Evolutionary conservation across 2,113 vertebrate species (phyloP).

Genomic region (Epinephelus fuscoguttatus): DNA sequence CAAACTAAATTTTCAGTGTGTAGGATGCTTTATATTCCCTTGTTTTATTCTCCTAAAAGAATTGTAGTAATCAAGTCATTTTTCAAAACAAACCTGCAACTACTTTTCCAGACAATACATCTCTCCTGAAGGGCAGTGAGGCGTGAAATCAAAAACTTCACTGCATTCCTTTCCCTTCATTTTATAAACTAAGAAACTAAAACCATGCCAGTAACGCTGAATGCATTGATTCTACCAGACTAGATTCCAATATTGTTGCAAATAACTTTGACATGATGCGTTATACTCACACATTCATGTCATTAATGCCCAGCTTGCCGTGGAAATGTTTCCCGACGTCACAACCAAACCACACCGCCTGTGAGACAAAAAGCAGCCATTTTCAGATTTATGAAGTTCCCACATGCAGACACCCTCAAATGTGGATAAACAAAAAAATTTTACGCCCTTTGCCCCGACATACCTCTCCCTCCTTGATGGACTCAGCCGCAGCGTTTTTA

Average conservation of each 20-base stretch:
- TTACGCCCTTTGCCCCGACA: background rate
- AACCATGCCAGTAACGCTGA: background rate
- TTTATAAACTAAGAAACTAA: background rate
- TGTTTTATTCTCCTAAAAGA: background rate
- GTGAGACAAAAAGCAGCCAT: background rate
- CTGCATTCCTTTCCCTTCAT: background rate
- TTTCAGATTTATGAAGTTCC: background rate
- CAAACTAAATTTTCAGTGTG: background rate
- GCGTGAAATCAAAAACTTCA: background rate
- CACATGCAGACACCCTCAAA: background rate
- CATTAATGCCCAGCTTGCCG: constrained; percentile 96
- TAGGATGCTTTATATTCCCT: background rate
- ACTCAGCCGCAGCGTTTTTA: constrained; percentile 91
- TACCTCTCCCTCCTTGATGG: constrained; percentile 97
- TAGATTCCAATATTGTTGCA: background rate
- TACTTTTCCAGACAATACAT: background rate
- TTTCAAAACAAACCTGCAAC: background rate
- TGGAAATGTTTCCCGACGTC: constrained; percentile 97
- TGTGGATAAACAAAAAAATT: too few relatives aligned
- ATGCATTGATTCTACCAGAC: background rate
- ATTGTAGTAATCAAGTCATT: background rate
- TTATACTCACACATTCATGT: constrained; percentile 94
- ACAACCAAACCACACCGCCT: constrained; percentile 99
- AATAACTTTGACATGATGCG: background rate
- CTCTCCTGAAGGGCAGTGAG: background rate